These are phyloP conservation scores for Cyclophora albipunctata DNA, from an alignment of 2,888 invertebrate genomes.

Conservation along the genomic window DNA sequence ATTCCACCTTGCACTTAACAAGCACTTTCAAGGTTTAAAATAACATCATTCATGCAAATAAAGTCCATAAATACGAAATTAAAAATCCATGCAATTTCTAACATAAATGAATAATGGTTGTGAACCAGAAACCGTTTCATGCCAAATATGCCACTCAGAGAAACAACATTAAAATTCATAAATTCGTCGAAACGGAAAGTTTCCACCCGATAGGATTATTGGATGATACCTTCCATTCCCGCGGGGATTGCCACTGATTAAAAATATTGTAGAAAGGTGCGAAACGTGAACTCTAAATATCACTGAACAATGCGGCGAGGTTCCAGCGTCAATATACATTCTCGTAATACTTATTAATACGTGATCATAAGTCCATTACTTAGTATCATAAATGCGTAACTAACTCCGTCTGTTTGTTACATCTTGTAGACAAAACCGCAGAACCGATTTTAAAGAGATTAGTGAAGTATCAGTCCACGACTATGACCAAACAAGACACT, in stretches of 20 bases:
- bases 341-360: no score
- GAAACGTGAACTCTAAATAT: not conserved
- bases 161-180: conserved; percentile 13
- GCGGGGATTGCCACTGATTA: not conserved
- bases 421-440: no score
- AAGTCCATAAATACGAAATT: conserved; percentile 12
- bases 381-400: no score
- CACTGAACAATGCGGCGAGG: not conserved
- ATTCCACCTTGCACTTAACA: no score
- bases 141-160: conserved; percentile 1
- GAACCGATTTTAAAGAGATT: no score
- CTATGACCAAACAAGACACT: no score
- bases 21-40: conserved; percentile 1
- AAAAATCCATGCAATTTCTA: conserved; percentile 13
- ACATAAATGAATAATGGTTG: conserved; percentile 6
- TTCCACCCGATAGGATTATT: conserved; percentile 10
- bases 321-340: not conserved
- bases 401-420: no score
- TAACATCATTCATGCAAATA: conserved; percentile 13
- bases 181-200: conserved; percentile 9
- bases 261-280: not conserved
- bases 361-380: no score
- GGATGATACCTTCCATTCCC: conserved; percentile 2
- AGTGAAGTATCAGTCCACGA: no score
- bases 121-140: conserved; percentile 2